Evolutionary conservation across 2,888 invertebrate genomes (phyloP), one percentile per base, ranked within the genome.

Genomic region (Leuctra nigra): DNA sequence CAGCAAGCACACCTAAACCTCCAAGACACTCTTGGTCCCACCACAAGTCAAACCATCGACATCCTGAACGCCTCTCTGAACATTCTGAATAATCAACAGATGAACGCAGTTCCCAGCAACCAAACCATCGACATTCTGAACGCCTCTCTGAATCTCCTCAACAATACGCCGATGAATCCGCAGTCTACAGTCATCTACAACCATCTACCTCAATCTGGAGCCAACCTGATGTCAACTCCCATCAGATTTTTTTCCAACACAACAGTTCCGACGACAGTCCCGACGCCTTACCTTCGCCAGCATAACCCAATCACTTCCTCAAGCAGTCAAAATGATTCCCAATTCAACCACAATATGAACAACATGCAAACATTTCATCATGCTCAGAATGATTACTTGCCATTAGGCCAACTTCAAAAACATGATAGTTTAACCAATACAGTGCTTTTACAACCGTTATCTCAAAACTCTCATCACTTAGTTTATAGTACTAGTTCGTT

Each of bases 71-170:
- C 33, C 20, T 35, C 18, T 14, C 53, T 36, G 6, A 55, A 18
- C 54, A 56, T 63, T 20, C 54, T 64, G 14, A 64, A 62, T 39
- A 55, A 59, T 41, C 60, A 58, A 3, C 62, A 62, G 52, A 50
- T 62, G 7, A 61, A 58, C 44, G 50, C 60, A n/a, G n/a, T n/a
- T n/a, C 47, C 61, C 18, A 55, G 56, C 13, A 39, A 18, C 11
- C 63, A 63, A 36, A 62, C 61, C 9, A 61, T 63, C 14, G 60
- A 62, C 25, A 59, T 63, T 20, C 55, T 64, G 18, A 63, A 64
- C 52, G 54, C 62, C n/a, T 56, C 61, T 7, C 53, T 64, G 22
- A 60, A 59, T 22, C 57, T 63, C 20, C 54, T 64, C 16, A 64
- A 62, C 44, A 55, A 59, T 41, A 59, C 59, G 4, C 62, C 61